These are phyloP conservation scores for Etheostoma nigrum DNA, from an alignment of 2,797 vertebrate species.

Conservation along the genomic window DNA sequence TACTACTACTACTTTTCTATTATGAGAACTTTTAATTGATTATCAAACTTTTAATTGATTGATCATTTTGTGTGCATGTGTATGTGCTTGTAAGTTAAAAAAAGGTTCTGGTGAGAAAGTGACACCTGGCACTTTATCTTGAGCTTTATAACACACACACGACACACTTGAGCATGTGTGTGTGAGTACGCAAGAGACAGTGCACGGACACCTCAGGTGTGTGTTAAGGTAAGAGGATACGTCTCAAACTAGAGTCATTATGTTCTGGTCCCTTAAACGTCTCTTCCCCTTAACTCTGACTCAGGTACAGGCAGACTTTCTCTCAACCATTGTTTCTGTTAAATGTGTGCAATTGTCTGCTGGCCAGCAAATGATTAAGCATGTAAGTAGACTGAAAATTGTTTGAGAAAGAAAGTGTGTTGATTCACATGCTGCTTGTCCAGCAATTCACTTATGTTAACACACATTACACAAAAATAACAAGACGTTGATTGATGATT, in stretches of 20 bases:
- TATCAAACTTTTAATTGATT: not conserved
- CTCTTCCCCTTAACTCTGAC: slow-evolving; percentile 15
- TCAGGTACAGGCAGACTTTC: not conserved
- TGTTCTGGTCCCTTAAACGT: slow-evolving; percentile 32
- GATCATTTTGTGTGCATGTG: not conserved
- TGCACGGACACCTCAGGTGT: slow-evolving; percentile 57
- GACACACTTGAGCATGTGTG: slow-evolving; percentile 16
- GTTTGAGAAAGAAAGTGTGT: not conserved
- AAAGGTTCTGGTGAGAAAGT: slow-evolving; percentile 73
- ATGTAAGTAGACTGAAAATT: not conserved
- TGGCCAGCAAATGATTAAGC: not conserved
- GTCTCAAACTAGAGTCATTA: slow-evolving; percentile 8
- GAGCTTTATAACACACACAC: slow-evolving; percentile 27
- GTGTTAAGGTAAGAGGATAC: slow-evolving; percentile 45
- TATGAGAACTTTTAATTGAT: not conserved
- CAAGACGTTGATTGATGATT: not conserved
- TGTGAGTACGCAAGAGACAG: slow-evolving; percentile 9
- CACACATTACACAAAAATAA: not conserved
- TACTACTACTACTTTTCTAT: not conserved
- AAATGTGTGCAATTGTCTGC: not conserved
- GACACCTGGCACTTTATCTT: slow-evolving; percentile 73
- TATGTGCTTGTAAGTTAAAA: slow-evolving; percentile 21
- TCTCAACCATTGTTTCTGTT: not conserved
- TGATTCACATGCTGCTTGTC: not conserved
- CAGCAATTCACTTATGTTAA: not conserved